Conservation (phyloP, 2,797 vertebrate species). For the Intellagama lesueurii region DNA sequence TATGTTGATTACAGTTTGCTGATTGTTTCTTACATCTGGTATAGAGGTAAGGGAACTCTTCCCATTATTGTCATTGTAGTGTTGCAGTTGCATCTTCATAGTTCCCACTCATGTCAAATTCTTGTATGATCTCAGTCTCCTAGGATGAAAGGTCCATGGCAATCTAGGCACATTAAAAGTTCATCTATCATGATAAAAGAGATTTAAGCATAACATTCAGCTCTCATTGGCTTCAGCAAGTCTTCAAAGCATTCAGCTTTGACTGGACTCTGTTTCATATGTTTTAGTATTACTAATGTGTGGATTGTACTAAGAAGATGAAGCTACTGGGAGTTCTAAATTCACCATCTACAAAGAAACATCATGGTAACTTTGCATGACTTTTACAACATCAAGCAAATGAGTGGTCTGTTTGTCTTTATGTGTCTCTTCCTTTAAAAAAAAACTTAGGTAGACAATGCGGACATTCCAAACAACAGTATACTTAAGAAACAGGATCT, state of each 20-base stretch:
- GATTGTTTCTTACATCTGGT: not conserved
- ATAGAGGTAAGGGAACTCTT: not conserved
- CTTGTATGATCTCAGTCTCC: not conserved
- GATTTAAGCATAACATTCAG: not conserved
- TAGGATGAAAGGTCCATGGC: not conserved
- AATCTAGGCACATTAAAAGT: not conserved
- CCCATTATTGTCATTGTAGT: not conserved
- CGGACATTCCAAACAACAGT: constrained; percentile 84
- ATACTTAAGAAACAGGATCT: constrained; percentile 87
- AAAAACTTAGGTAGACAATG: constrained; percentile 78
- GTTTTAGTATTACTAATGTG: not conserved
- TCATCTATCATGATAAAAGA: not conserved
- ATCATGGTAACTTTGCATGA: not conserved
- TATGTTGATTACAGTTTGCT: not conserved
- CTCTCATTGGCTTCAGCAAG: not conserved
- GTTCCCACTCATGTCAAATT: not conserved
- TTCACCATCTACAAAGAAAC: not conserved
- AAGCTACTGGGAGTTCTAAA: not conserved
- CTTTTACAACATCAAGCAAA: not conserved
- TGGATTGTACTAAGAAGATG: constrained; percentile 13
- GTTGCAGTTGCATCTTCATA: constrained; percentile 8
- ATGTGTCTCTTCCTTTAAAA: constrained; percentile 26
- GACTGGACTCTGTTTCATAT: not conserved
- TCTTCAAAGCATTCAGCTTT: constrained; percentile 4
- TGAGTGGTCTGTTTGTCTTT: not conserved